Base-by-base conservation (phyloP, 2,797 vertebrate genomes). In the Fratercula arctica region DNA sequence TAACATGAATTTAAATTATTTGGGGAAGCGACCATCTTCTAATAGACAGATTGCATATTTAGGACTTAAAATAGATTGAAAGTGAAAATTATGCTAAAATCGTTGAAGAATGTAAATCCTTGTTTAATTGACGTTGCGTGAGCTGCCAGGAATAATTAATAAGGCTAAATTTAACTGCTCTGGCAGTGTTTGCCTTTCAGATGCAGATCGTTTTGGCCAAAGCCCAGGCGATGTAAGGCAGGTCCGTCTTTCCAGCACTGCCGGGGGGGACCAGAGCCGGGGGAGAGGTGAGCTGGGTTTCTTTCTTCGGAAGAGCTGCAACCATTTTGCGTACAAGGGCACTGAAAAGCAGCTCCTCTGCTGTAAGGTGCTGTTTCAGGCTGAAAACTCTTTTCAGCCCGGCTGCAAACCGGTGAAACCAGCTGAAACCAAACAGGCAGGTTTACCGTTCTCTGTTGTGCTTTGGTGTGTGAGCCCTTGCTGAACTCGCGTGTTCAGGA, bases 91-190 rank as follows among this genome's bases (percentile, higher is more conserved):
- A 84, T 63, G 26, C 57, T 83, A 89, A 94, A 89, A 85, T 68
- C 15, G 1, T 80, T 81, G 61, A 66, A 46, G 79, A 84, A 86
- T 88, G 66, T 79, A 94, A 96, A 91, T 88, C 51, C 54, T 95
- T 88, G 63, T 96, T 96, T 96, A 96, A 96, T 69, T 96, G 78
- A 79, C 0, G 0, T 57, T 67, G 79, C 3, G 2, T 77, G 45
- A 89, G 82, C 64, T 96, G 82, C 86, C 75, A 88, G 74, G 43
- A 94, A 91, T 88, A 96, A 93, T 90, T 93, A 95, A 91, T 80
- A 74, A 79, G 83, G 59, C 82, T 91, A 87, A 96, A 96, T 93
- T 93, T 93, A 92, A 94, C 85, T 29, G n/a, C 64, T 90, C 31
- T 88, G 82, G 79, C 82, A 96, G 74, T 70, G 50, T 86, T 93